Evolutionary conservation across 1,140 invertebrate species (phyloP).

Genomic region (Eumeta japonica): DNA sequence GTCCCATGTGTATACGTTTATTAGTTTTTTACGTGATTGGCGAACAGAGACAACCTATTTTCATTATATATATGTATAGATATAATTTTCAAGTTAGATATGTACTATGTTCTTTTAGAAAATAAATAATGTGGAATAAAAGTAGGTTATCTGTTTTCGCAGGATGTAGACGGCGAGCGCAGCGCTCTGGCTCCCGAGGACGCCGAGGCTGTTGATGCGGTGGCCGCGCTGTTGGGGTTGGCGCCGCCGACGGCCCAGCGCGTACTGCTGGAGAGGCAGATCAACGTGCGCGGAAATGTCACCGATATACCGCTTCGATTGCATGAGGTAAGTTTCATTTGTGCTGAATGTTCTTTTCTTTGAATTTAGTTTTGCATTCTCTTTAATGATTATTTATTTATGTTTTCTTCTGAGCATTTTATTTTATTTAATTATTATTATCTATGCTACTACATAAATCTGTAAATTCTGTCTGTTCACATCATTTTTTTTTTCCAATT

Average conservation of each 20-base stretch:
- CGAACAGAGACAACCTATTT: too few relatives aligned
- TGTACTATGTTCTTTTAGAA: too few relatives aligned
- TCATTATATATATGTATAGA: too few relatives aligned
- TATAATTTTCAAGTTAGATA: too few relatives aligned
- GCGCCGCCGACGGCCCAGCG: slow-evolving; percentile 72
- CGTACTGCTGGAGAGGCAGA: slow-evolving; percentile 83
- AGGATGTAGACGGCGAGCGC: slow-evolving; percentile 87
- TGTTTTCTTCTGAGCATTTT: too few relatives aligned
- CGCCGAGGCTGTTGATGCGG: slow-evolving; percentile 70
- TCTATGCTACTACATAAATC: not conserved
- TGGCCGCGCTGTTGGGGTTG: slow-evolving; percentile 80
- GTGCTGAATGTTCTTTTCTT: too few relatives aligned
- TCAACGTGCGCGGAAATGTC: slow-evolving; percentile 92
- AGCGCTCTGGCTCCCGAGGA: slow-evolving; percentile 77
- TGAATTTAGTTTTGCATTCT: slow-evolving; percentile 19
- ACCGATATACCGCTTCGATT: slow-evolving; percentile 92
- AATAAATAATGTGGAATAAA: too few relatives aligned
- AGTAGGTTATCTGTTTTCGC: too few relatives aligned
- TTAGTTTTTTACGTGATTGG: too few relatives aligned
- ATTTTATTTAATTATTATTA: too few relatives aligned
- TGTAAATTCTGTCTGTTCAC: not conserved
- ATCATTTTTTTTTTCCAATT: not conserved
- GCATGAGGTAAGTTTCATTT: slow-evolving; percentile 79
- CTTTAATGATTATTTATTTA: not conserved
- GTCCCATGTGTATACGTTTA: too few relatives aligned